Evolutionary conservation across 1,140 invertebrate species (phyloP).

Genomic region (Neocloeon triangulifer): DNA sequence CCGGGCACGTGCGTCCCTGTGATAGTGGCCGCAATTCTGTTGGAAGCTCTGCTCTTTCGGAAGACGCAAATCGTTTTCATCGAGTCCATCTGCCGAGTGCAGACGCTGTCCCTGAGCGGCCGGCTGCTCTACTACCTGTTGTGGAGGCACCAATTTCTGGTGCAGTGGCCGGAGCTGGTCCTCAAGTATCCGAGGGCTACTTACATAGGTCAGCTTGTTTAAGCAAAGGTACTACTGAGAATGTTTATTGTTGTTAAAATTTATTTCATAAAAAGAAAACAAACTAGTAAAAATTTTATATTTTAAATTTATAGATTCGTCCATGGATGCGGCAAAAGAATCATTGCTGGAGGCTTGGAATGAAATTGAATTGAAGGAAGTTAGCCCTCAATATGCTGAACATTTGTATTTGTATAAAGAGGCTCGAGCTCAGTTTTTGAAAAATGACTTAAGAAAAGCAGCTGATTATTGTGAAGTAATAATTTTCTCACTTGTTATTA

Average conservation of each 20-base stretch:
- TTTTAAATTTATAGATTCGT: constrained; percentile 5
- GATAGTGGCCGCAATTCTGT: constrained; percentile 45
- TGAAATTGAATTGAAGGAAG: too few species aligned
- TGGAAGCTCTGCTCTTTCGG: constrained; percentile 35
- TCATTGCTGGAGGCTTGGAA: too few species aligned
- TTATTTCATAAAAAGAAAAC: constrained; percentile 9
- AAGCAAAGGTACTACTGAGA: constrained; percentile 11
- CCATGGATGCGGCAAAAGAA: too few species aligned
- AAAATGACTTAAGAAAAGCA: too few species aligned
- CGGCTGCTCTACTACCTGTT: constrained; percentile 63
- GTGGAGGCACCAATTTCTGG: constrained; percentile 68
- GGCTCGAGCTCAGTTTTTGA: too few species aligned
- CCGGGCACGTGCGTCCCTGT: constrained; percentile 87
- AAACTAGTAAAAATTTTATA: constrained; percentile 4
- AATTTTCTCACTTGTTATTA: too few species aligned
- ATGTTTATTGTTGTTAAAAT: constrained; percentile 12
- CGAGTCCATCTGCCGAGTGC: constrained; percentile 84
- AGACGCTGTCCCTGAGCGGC: constrained; percentile 68
- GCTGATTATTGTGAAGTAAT: too few species aligned
- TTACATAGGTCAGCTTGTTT: constrained; percentile 37
- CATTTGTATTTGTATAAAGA: too few species aligned
- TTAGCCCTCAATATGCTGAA: too few species aligned
- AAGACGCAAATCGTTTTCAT: constrained; percentile 66
- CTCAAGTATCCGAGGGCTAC: constrained; percentile 29
- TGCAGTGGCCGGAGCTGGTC: constrained; percentile 66